Evolutionary conservation across 2,888 invertebrate species (phyloP).

Genomic region (Sisyra terminalis): DNA sequence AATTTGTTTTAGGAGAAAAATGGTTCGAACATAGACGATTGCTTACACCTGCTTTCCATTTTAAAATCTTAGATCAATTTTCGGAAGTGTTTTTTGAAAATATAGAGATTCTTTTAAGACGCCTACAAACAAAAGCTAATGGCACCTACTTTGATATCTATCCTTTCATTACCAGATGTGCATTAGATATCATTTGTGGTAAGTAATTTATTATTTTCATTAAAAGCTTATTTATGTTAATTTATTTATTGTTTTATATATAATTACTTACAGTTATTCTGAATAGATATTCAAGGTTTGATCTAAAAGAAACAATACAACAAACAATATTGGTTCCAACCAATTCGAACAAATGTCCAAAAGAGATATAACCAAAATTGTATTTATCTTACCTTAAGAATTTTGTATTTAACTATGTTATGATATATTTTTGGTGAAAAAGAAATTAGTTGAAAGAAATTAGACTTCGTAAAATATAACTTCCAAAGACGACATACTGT

Average conservation of each 20-base stretch:
- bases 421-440: no score
- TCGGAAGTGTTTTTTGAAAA: conserved; percentile 14
- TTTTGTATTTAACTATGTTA: no score
- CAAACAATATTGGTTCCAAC: no score
- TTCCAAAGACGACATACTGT: no score
- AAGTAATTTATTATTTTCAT: conserved; percentile 11
- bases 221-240: no score
- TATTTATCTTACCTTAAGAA: neutral
- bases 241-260: no score
- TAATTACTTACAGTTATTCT: no score
- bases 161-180: conserved; percentile 18
- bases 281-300: no score
- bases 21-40: conserved; percentile 18
- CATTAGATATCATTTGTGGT: conserved; percentile 22
- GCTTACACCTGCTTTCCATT: conserved; percentile 21
- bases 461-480: no score
- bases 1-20: conserved; percentile 12
- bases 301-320: no score
- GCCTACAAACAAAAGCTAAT: conserved; percentile 14
- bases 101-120: conserved; percentile 14
- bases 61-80: conserved; percentile 17
- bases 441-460: no score
- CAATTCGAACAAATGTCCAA: neutral
- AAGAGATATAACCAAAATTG: neutral
- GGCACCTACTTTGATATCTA: conserved; percentile 19